Conservation (phyloP, 2,113 vertebrate genomes). For the Halcyon senegalensis region DNA sequence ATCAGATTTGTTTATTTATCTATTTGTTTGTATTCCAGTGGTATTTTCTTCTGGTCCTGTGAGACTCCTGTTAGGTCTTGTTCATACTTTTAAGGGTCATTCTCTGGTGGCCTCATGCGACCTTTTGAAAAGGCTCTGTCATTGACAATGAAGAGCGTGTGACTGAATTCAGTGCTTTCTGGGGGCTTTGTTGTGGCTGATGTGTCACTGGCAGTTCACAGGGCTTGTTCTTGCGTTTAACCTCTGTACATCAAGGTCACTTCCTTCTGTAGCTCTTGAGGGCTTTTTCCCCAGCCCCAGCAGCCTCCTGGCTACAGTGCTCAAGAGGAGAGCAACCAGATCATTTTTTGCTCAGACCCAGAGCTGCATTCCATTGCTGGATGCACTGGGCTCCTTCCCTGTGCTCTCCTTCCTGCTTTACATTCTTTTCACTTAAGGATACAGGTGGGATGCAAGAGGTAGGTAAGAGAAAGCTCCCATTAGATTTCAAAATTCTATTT, state of each 20-base stretch:
- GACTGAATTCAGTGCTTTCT: background rate
- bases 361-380: background rate
- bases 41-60: background rate
- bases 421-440: background rate
- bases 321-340: background rate
- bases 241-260: background rate
- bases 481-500: background rate
- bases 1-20: background rate
- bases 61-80: background rate
- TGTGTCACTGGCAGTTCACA: background rate
- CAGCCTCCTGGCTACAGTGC: background rate
- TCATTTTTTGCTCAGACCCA: background rate
- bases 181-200: background rate
- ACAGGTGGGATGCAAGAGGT: background rate
- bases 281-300: background rate
- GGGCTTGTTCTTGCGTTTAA: background rate
- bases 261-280: background rate
- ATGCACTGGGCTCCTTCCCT: background rate
- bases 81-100: background rate
- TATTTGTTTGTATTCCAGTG: background rate
- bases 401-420: background rate
- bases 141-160: background rate
- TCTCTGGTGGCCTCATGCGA: background rate
- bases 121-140: background rate
- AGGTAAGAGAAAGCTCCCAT: background rate